phyloP scores from a whole-genome alignment of 2,888 invertebrate genomes.

The Cepaea hortensis region DNA sequence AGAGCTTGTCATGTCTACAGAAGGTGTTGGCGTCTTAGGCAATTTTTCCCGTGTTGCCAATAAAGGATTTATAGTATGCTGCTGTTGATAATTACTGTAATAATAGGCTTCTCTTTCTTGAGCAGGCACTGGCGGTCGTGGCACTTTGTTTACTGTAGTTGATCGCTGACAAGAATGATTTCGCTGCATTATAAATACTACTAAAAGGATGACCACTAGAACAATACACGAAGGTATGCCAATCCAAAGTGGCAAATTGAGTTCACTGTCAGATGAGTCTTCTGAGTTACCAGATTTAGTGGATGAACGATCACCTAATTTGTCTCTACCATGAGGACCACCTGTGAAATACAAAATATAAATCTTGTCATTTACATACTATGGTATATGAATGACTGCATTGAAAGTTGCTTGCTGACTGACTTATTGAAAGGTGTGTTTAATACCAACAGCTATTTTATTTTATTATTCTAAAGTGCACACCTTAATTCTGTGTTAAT shows the following conservation, averaged over 20 bases:
- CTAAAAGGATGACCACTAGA: conserved; percentile 62
- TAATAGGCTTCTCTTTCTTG: conserved; percentile 55
- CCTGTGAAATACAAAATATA: neutral
- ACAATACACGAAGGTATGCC: conserved; percentile 67
- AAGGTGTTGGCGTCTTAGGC: conserved; percentile 63
- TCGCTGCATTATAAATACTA: conserved; percentile 61
- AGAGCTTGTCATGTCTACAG: conserved; percentile 66
- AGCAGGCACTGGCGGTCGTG: conserved; percentile 57
- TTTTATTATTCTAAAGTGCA: too few relatives aligned
- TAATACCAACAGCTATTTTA: too few relatives aligned
- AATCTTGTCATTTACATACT: too few relatives aligned
- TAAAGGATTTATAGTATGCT: conserved; percentile 57
- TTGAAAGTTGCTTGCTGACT: too few relatives aligned
- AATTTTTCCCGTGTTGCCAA: conserved; percentile 60
- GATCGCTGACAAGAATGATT: conserved; percentile 54
- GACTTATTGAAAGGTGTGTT: too few relatives aligned
- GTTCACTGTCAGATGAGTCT: conserved; percentile 47
- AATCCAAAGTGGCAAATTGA: conserved; percentile 69
- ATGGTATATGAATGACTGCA: too few relatives aligned
- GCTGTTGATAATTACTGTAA: conserved; percentile 48
- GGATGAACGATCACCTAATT: neutral
- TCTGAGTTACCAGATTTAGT: conserved; percentile 20
- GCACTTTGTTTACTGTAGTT: conserved; percentile 50
- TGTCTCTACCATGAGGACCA: neutral
- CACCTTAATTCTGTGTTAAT: too few relatives aligned